Conservation (phyloP, 2,113 vertebrate genomes). For the Rhynchopsitta pachyrhyncha region DNA sequence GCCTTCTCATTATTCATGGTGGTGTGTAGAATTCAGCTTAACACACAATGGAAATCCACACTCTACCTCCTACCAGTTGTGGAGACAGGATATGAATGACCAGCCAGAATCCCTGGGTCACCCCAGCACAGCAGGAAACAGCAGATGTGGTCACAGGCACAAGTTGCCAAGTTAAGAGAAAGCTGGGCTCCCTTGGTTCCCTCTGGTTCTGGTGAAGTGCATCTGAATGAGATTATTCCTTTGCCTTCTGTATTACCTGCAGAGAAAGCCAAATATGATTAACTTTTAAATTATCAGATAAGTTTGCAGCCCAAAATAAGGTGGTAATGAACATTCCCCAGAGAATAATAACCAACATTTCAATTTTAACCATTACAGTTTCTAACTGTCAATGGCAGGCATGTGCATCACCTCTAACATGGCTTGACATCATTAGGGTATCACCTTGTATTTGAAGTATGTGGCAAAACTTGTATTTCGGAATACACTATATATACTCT, state of each 20-base stretch:
- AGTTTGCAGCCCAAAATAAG: neutral
- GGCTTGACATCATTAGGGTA: fast-evolving
- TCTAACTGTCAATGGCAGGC: neutral
- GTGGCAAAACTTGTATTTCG: neutral
- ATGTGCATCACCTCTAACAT: neutral
- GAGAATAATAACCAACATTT: neutral
- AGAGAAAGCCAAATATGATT: neutral
- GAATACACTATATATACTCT: neutral
- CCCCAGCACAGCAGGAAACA: neutral
- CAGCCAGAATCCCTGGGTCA: neutral
- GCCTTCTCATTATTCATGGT: neutral
- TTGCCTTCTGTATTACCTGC: neutral
- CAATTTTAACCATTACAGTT: neutral
- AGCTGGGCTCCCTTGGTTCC: neutral
- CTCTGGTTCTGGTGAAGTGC: neutral
- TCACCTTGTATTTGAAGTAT: neutral
- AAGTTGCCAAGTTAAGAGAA: neutral
- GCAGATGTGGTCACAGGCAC: neutral
- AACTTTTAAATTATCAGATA: neutral
- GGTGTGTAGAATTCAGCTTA: neutral
- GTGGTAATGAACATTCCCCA: neutral
- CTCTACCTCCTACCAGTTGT: neutral
- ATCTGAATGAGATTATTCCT: neutral
- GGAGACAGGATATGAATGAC: neutral
- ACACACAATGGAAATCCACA: neutral